Evolutionary conservation across 1,140 invertebrate genomes (phyloP), one percentile per base, ranked within the genome.

Genomic region (Caenorhabditis brenneri): DNA sequence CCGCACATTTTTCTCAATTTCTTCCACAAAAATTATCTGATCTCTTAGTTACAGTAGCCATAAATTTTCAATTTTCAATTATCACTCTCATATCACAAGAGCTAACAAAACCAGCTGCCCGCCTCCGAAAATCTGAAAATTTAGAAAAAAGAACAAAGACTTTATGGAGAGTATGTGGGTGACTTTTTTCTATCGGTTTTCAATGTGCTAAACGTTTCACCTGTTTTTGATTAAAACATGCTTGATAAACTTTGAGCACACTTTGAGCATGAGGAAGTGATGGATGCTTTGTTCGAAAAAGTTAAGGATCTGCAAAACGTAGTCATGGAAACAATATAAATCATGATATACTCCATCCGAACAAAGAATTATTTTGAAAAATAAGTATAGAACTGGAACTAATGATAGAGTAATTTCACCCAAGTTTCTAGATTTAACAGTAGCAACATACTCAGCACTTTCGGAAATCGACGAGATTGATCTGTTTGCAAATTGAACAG

Each of bases 21-120:
- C 22, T 27, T 22, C 10, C 24, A 29, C 12, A 27, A 22, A 2
- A 19, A 60, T 19, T 19, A 24, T 33, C 6, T 65, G 31, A 36
- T 65, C 58, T 2, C 15, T 27, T 33, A 65, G n/a, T 31, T 65
- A 65, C 58, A 16, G 58, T 65, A 65, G 4, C 31, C 19, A 3
- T 65, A 9, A 65, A 36, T 33, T 60, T 60, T 60, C 19, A 60
- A 65, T 65, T 65, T 65, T 65, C 31, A 65, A 65, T 65, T 65
- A 55, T 65, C 58, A 3, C 58, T n/a, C 53, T 12, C 53, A 58
- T 29, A 58, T 29, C 24, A 33, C 31, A 36, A 33, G 31, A 2
- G 29, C 29, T 4, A 65, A 65, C 31, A 60, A 65, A 65, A 33
- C 10, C 58, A 65, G 0, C 58, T 65, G 58, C n/a, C 58, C 58